Percentiles rank a stretch among this genome's conserved stretches.
Conservation (phyloP, 1,140 invertebrate genomes). For the Melanaphis sacchari region DNA sequence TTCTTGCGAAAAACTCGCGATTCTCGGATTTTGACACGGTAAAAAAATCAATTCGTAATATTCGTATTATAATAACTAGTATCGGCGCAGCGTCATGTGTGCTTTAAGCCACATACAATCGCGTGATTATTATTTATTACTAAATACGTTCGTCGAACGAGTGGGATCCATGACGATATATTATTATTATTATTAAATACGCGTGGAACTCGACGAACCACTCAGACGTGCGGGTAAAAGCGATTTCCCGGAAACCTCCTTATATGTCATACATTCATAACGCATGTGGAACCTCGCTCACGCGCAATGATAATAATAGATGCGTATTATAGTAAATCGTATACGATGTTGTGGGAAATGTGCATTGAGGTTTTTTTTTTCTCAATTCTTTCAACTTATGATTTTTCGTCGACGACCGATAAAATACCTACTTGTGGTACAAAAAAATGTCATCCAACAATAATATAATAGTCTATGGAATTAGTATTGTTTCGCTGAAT, state of each 20-base stretch:
- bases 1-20: background rate
- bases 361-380: background rate
- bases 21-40: background rate
- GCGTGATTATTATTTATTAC: background rate
- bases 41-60: background rate
- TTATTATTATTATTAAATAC: background rate
- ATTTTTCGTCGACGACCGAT: background rate
- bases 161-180: background rate
- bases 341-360: background rate
- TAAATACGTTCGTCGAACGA: background rate
- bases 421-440: background rate
- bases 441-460: background rate
- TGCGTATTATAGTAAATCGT: no score
- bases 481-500: background rate
- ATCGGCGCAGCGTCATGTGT: background rate
- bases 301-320: background rate
- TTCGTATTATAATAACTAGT: background rate
- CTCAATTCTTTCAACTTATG: background rate
- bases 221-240: background rate
- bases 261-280: background rate
- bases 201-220: background rate
- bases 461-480: background rate
- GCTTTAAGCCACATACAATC: background rate
- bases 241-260: background rate
- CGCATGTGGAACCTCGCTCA: background rate